phyloP scores from a whole-genome alignment of 2,888 invertebrate species.

The Silvanus unidentatus region DNA sequence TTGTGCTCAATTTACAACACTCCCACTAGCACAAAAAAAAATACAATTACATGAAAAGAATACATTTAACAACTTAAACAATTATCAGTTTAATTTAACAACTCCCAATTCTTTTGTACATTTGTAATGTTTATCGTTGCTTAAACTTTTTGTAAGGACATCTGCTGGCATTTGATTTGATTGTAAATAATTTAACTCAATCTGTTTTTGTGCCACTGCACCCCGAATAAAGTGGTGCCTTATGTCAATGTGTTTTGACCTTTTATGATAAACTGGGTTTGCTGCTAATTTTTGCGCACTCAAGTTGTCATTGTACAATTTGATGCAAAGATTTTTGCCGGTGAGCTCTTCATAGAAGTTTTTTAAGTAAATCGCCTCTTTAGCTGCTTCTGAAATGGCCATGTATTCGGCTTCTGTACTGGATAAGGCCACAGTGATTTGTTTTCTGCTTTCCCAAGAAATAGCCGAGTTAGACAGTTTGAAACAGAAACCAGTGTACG shows the following conservation, averaged over 20 bases:
- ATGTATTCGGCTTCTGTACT: constrained; percentile 2
- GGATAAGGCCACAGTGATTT: too few species aligned
- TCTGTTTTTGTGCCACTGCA: constrained; percentile 9
- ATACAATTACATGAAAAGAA: too few species aligned
- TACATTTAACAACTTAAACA: too few species aligned
- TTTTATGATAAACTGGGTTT: constrained; percentile 13
- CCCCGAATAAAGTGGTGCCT: constrained; percentile 16
- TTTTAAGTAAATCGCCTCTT: constrained; percentile 13
- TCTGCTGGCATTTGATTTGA: constrained; percentile 13
- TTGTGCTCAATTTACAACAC: too few species aligned
- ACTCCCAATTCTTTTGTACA: constrained; percentile 8
- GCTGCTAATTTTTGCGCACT: constrained; percentile 12
- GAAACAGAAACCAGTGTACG: too few species aligned
- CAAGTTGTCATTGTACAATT: constrained; percentile 14
- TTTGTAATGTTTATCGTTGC: constrained; percentile 5
- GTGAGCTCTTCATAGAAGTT: constrained; percentile 14
- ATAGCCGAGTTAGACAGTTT: too few species aligned
- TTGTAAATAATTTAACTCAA: constrained; percentile 11
- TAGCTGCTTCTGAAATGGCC: constrained; percentile 10
- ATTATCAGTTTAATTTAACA: too few species aligned
- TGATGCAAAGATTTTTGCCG: constrained; percentile 7
- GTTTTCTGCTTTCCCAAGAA: too few species aligned
- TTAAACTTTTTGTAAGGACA: constrained; percentile 10
- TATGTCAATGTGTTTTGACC: constrained; percentile 17
- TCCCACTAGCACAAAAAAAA: too few species aligned